Percentiles rank a stretch among this genome's conserved stretches.
Evolutionary conservation across 2,797 vertebrate species (phyloP).

Genomic region (Carduelis carduelis): DNA sequence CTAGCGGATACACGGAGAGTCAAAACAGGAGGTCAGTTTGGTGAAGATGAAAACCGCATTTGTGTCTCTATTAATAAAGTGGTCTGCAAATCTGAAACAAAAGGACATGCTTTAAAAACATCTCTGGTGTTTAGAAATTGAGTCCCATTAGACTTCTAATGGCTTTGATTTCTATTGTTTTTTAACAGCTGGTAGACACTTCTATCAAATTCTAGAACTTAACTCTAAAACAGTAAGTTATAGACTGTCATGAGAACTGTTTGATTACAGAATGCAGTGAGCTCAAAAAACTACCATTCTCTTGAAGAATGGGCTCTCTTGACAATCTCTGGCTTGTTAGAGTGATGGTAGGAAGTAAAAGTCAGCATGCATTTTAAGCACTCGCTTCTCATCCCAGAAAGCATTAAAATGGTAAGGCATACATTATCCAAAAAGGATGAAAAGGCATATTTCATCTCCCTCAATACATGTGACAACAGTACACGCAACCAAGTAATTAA

Average conservation of each 20-base stretch:
- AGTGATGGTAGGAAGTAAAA: not conserved
- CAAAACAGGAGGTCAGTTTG: constrained; percentile 19
- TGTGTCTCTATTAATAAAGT: not conserved
- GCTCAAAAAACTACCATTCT: not conserved
- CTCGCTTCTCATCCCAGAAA: not conserved
- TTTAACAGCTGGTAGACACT: not conserved
- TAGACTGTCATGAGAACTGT: not conserved
- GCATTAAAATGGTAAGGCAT: not conserved
- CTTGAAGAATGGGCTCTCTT: not conserved
- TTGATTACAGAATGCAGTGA: not conserved
- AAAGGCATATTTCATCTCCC: not conserved
- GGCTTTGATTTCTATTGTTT: not conserved
- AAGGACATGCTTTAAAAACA: not conserved
- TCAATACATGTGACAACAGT: not conserved
- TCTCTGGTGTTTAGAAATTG: not conserved
- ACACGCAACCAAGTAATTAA: not conserved
- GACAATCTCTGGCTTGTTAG: not conserved
- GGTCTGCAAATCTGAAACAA: not conserved
- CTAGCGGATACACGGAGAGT: not conserved
- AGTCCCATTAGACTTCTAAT: not conserved
- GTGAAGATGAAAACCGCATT: constrained; percentile 1
- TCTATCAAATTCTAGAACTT: not conserved
- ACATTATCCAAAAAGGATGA: not conserved
- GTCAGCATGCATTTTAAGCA: not conserved
- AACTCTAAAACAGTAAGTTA: not conserved